Percentiles rank a stretch among this genome's conserved stretches.
Conservation (phyloP, 2,113 vertebrate genomes). For the Brachyhypopomus gauderio region DNA sequence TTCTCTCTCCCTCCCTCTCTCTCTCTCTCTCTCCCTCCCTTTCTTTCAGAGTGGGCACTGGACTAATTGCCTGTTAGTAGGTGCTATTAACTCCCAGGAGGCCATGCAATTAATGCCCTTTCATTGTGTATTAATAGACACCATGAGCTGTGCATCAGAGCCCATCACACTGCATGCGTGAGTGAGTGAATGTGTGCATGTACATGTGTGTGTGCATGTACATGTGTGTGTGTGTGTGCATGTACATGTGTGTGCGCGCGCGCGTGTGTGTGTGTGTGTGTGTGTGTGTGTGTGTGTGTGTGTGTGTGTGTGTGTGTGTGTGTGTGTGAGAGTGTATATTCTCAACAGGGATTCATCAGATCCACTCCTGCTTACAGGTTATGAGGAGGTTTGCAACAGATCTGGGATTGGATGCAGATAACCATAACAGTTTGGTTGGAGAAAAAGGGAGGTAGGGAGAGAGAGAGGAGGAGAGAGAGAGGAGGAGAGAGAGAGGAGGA, state of each 20-base stretch:
- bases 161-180: neutral
- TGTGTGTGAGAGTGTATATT: neutral
- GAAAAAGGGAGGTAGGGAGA: neutral
- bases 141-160: constrained; percentile 21
- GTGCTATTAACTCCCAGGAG: constrained; percentile 52
- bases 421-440: neutral
- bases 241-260: no score
- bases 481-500: constrained; percentile 7
- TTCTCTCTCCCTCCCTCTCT: no score
- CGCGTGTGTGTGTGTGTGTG: neutral
- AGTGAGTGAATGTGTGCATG: no score
- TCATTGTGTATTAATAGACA: constrained; percentile 48
- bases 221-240: neutral
- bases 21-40: no score
- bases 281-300: neutral
- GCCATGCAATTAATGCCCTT: constrained; percentile 26
- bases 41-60: constrained; percentile 29
- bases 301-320: neutral
- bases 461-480: neutral
- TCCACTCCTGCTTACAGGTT: neutral
- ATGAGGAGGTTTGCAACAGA: neutral
- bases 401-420: neutral
- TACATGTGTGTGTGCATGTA: neutral
- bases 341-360: neutral
- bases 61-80: constrained; percentile 50